phyloP scores from a whole-genome alignment of 2,888 invertebrate species.

The Incurvaria masculella region DNA sequence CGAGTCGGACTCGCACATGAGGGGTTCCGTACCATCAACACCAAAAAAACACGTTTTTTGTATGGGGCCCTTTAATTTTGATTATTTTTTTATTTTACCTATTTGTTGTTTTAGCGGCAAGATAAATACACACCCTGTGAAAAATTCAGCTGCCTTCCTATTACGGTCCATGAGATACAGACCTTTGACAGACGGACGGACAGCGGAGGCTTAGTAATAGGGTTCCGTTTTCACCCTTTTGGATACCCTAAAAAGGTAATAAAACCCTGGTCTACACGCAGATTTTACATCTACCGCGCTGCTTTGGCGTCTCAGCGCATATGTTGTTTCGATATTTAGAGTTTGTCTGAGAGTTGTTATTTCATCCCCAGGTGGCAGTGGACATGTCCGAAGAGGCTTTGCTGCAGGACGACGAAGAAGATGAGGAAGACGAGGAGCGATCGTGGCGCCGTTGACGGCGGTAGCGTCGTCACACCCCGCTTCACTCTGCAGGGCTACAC shows the following conservation, averaged over 20 bases:
- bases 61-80: no score
- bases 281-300: not conserved
- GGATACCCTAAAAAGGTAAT: not conserved
- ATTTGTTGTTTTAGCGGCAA: no score
- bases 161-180: no score
- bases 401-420: constrained; percentile 87
- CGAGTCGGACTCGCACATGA: no score
- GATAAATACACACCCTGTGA: no score
- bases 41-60: no score
- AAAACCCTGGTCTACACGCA: not conserved
- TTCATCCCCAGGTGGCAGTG: constrained; percentile 34
- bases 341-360: not conserved
- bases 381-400: constrained; percentile 59
- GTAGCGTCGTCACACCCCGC: constrained; percentile 9
- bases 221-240: no score
- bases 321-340: not conserved
- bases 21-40: no score
- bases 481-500: not conserved
- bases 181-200: no score
- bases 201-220: no score
- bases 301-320: not conserved
- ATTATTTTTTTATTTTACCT: no score
- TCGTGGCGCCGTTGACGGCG: constrained; percentile 84
- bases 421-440: constrained; percentile 82
- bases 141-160: no score